Evolutionary conservation across 1,140 invertebrate genomes (phyloP), one percentile per base, ranked within the genome.

Genomic region (Macrobrachium nipponense): DNA sequence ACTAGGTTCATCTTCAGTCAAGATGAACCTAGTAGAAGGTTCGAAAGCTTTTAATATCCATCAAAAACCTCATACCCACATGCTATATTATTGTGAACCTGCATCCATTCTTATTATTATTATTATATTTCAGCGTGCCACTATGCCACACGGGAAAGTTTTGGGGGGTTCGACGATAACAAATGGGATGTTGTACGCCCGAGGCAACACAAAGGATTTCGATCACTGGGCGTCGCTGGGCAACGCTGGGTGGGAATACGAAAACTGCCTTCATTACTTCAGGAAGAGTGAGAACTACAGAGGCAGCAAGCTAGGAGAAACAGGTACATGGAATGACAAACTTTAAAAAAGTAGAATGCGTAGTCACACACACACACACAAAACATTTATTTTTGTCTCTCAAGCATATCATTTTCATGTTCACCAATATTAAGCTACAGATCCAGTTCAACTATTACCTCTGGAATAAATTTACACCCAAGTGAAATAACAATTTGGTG

Each of bases 181-280:
- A 0, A 97, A 96, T 88, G 96, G 95, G 0, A 96, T 99, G 97
- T 93, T 98, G 0, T 98, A 98, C 90, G 94, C 98, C 10, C 92
- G 98, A 86, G 98, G 98, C 0, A 98, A 98, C 91, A 93, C 94
- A 82, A 92, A 94, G 4, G 97, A 99, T 90, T 99, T 94, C 90
- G 96, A 99, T 90, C 93, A 96, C 78, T 99, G 98, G 98, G 95
- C 95, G 59, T 92, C 92, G 0, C 94, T 96, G 66, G 97, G 98
- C 0, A 98, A 98, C 90, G 92, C 93, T 0, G 96, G 96, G 0
- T 99, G 98, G 98, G 94, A 95, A 2, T 98, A 95, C 90, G 94
- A 97, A 73, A 95, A 97, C 80, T 94, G 97, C 0, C 89, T 96
- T 8, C 95, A 95, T 0, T 97, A 97, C 90, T 97, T 96, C 90